Conservation (phyloP, 2,888 invertebrate genomes). For the Eledona agricola region DNA sequence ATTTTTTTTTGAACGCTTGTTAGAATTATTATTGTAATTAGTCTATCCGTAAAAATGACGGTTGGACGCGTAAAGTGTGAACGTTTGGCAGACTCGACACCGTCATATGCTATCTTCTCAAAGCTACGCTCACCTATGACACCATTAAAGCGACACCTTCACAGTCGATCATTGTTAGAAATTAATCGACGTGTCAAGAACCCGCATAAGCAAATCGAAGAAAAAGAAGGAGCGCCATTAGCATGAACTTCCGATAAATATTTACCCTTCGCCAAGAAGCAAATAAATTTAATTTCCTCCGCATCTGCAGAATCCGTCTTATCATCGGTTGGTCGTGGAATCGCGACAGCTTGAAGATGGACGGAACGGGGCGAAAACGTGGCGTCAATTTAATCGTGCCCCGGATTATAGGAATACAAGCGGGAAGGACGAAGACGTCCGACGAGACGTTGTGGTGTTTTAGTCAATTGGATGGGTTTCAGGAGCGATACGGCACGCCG, state of each 20-base stretch:
- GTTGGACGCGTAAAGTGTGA: slow-evolving; percentile 52
- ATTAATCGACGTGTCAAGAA: slow-evolving; percentile 13
- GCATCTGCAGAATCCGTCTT: slow-evolving; percentile 56
- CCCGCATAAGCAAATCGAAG: neutral
- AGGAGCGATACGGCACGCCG: slow-evolving; percentile 46
- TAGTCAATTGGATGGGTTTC: slow-evolving; percentile 42
- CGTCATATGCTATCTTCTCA: slow-evolving; percentile 50
- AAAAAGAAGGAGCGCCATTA: slow-evolving; percentile 17
- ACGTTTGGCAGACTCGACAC: slow-evolving; percentile 46
- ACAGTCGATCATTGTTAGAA: slow-evolving; percentile 23
- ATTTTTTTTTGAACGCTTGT: no score
- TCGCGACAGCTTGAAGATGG: slow-evolving; percentile 57
- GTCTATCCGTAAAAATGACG: no score
- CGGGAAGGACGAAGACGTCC: slow-evolving; percentile 34
- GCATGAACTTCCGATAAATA: slow-evolving; percentile 45
- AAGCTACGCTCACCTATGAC: slow-evolving; percentile 39
- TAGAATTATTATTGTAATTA: no score
- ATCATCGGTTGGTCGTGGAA: slow-evolving; percentile 55
- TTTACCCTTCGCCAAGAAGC: slow-evolving; percentile 50
- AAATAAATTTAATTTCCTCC: slow-evolving; percentile 59
- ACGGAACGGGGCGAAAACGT: slow-evolving; percentile 49
- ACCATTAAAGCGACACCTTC: slow-evolving; percentile 39
- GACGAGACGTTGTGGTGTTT: slow-evolving; percentile 22
- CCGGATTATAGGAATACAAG: slow-evolving; percentile 9
- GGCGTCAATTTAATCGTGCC: slow-evolving; percentile 28